Base-by-base conservation (phyloP, 2,113 vertebrate species). In the Dipodomys ordii region DNA sequence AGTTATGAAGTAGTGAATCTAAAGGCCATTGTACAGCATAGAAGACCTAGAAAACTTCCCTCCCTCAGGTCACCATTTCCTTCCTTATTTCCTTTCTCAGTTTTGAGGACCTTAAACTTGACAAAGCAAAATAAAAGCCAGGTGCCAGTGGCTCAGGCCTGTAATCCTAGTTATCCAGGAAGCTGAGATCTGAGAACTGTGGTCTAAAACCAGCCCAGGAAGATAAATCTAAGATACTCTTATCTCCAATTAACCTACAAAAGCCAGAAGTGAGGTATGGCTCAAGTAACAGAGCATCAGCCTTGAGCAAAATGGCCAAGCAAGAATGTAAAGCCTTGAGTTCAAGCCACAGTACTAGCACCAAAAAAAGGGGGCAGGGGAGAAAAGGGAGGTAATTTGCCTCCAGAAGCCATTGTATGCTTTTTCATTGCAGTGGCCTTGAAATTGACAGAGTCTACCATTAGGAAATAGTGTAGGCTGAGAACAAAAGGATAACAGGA, bases 71-170 rank as follows among this genome's bases (percentile, higher is more conserved):
- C 27, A 25, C 28, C 20, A 62, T 49, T 90, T 94, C 64, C 57
- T 87, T 89, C 84, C 69, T 94, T 32, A 82, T 81, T 90, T 68
- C 76, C 8, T 71, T 68, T 76, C 35, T 87, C 53, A 68, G 74
- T 65, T 87, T 88, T 35, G 44, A 76, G 90, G 62, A 30, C 32
- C 28, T 87, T 62, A 77, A 72, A 90, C 74, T 84, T 32, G 2
- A 65, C 19, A 16, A 12, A 19, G 27, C 2, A 46, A 7, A 57
- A 22, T 22, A 35, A 35, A 57, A 13, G 53, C 16, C 53, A 57
- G 15, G 53, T 57, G 15, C 53, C 15, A 57, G 53, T 57, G 53
- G 53, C 12, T 57, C 53, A 18, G 4, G 53, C 53, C 15, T 57
- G 53, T 57, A 57, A 57, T 16, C 53, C 15, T 57, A 57, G 53